Percentiles rank a stretch among this genome's conserved stretches.
Conservation (phyloP, 2,797 vertebrate genomes). For the Setipinna tenuifilis region DNA sequence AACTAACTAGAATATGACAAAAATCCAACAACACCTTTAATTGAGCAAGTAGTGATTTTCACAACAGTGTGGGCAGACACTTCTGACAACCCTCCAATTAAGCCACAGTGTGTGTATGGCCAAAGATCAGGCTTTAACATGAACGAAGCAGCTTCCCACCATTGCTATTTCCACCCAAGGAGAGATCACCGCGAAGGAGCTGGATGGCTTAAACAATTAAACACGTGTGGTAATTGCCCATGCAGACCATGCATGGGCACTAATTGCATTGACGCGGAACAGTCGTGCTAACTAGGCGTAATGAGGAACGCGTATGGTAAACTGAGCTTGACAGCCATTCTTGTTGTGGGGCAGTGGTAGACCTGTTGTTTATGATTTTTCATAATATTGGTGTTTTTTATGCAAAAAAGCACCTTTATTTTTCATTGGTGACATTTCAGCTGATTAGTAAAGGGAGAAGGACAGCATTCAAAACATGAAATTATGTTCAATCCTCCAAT, state of each 20-base stretch:
- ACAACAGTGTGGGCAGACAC: conserved; percentile 11
- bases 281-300: background rate
- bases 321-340: background rate
- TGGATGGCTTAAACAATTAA: background rate
- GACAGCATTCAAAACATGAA: background rate
- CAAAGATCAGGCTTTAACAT: conserved; percentile 9
- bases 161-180: background rate
- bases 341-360: background rate
- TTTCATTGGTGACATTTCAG: no score
- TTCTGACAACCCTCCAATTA: conserved; percentile 8
- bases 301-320: background rate
- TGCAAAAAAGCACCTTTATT: no score
- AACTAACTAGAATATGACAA: background rate
- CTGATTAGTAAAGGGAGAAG: no score
- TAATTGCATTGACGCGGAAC: background rate
- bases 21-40: conserved; percentile 10
- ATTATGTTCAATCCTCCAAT: background rate
- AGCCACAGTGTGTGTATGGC: background rate
- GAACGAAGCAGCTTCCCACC: background rate
- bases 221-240: background rate
- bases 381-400: background rate
- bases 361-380: background rate
- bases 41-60: conserved; percentile 3
- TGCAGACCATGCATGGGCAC: background rate
- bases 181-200: background rate